Evolutionary conservation across 2,888 invertebrate species (phyloP), one percentile per base, ranked within the genome.

Genomic region (Pristionchus japonicus): DNA sequence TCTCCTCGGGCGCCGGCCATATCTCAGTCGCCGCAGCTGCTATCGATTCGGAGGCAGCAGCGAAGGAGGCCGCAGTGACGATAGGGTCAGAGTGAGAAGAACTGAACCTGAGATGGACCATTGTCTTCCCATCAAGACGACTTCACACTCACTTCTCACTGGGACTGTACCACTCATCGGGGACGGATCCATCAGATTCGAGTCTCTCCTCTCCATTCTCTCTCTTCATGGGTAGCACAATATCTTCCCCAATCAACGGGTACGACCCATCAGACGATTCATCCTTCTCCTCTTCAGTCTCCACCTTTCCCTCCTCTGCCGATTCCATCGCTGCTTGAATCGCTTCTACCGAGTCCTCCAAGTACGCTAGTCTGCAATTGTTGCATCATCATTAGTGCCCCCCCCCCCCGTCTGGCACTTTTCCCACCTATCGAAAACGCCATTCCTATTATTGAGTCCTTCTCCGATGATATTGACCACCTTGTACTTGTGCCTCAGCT

Each of bases 81-180:
- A 20, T 43, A 1, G 47, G n/a, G 13, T 77, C n/a, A 11, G n/a
- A n/a, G 11, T 40, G 4, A 13, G 70, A 15, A 1, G 70, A 37
- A 6, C 20, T 7, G 37, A 70, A 23, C 37, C 70, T 70, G 37
- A 31, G 23, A 37, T 17, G 20, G 27, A 64, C n/a, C n/a, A n/a
- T n/a, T n/a, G n/a, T n/a, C n/a, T n/a, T n/a, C n/a, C n/a, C n/a
- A 57, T 20, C 7, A 9, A 27, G n/a, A 64, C 27, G 6, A 64
- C 27, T 23, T 11, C 61, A 64, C 23, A 64, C 70, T 70, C 37
- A 70, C 70, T 70, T 37, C 7, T 40, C 37, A 70, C 20, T 70
- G 34, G 70, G 70, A 70, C 70, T 70, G 70, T 70, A 70, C 70
- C 70, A 70, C 70, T 34, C 7, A 31, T 70, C 70, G 20, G 70